Evolutionary conservation across 2,797 vertebrate genomes (phyloP).

Genomic region (Mycteria americana): DNA sequence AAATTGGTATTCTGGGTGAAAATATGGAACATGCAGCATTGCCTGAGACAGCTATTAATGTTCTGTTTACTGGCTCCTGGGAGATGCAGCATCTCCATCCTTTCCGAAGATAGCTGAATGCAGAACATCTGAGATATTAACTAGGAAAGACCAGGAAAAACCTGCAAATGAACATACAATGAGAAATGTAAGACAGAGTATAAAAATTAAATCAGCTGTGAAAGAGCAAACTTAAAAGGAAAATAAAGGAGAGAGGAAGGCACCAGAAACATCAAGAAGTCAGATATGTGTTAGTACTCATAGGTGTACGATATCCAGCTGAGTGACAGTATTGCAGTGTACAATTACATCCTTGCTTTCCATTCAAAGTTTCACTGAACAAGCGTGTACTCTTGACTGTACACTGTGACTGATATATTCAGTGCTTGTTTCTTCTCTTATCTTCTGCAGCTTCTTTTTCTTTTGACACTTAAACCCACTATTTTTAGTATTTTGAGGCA

Average conservation of each 20-base stretch:
- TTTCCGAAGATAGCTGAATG: neutral
- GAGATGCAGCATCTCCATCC: neutral
- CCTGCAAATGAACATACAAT: neutral
- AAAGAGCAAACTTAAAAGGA: neutral
- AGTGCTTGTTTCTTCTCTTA: neutral
- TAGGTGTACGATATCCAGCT: neutral
- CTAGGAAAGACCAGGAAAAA: neutral
- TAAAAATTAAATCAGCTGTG: neutral
- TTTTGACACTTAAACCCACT: neutral
- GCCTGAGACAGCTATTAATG: neutral
- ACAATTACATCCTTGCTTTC: neutral
- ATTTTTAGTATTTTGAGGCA: neutral
- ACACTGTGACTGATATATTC: neutral
- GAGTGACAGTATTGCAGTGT: neutral
- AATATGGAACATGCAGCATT: neutral
- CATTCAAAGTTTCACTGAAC: neutral
- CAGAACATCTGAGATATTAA: neutral
- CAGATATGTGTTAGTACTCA: neutral
- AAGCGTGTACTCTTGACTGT: neutral
- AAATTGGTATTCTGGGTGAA: constrained; percentile 33
- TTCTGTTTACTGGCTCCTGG: neutral
- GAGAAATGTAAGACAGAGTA: neutral
- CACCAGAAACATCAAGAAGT: neutral
- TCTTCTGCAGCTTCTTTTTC: neutral
- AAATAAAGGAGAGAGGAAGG: neutral